These are phyloP conservation scores for Drosophila demipolita DNA, from an alignment of 2,888 invertebrate species.

Conservation along the genomic window DNA sequence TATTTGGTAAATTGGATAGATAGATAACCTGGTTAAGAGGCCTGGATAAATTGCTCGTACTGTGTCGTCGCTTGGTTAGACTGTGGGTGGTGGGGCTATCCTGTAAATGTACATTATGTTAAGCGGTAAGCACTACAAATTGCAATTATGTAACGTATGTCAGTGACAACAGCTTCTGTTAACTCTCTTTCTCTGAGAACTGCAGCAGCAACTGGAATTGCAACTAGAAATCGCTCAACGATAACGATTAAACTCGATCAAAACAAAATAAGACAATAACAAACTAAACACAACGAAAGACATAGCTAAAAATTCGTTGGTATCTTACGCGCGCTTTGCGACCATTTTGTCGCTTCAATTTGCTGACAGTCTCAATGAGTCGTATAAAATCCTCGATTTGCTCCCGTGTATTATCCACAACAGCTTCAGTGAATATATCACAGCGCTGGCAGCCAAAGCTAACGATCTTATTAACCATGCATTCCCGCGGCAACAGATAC, in stretches of 20 bases:
- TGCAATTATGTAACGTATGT: slow-evolving; percentile 19
- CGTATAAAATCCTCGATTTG: slow-evolving; percentile 91
- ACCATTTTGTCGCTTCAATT: slow-evolving; percentile 91
- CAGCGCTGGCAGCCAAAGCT: slow-evolving; percentile 90
- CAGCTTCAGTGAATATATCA: slow-evolving; percentile 90
- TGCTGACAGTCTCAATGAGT: slow-evolving; percentile 95
- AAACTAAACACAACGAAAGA: slow-evolving; percentile 22
- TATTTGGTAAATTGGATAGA: slow-evolving; percentile 56
- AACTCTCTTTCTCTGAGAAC: slow-evolving; percentile 1
- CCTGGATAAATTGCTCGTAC: slow-evolving; percentile 87
- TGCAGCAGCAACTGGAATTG: slow-evolving; percentile 19
- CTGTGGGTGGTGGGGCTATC: slow-evolving; percentile 87
- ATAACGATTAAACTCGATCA: slow-evolving; percentile 21
- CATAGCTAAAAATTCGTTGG: slow-evolving; percentile 53
- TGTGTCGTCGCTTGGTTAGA: slow-evolving; percentile 91
- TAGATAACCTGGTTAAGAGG: slow-evolving; percentile 85
- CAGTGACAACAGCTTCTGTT: slow-evolving; percentile 23
- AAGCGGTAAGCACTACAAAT: slow-evolving; percentile 62
- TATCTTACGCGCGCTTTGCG: slow-evolving; percentile 91
- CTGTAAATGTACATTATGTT: slow-evolving; percentile 83
- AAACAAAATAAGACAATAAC: slow-evolving; percentile 25
- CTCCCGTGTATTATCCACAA: slow-evolving; percentile 86
- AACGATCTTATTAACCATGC: slow-evolving; percentile 91
- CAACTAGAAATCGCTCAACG: slow-evolving; percentile 26
- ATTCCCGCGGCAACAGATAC: slow-evolving; percentile 93